Evolutionary conservation across 2,888 invertebrate genomes (phyloP), one percentile per base, ranked within the genome.

Genomic region (Falcaria lacertinaria): DNA sequence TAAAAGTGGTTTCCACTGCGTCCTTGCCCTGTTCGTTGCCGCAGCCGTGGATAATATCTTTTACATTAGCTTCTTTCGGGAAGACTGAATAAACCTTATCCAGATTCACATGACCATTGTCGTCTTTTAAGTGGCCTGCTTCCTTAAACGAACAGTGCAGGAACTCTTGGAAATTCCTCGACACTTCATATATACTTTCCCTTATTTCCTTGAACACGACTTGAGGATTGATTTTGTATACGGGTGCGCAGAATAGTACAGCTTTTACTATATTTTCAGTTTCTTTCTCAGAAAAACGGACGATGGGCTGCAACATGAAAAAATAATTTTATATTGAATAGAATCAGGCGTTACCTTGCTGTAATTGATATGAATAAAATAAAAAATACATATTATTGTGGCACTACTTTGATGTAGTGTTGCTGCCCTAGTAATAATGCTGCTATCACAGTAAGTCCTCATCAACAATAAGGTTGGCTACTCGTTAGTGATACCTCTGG

Each of bases 71-170:
- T 22, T 67, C 58, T 7, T 61, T 52, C 0, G 67, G 66, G 13
- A 80, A 50, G 14, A 74, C 54, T 0, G 57, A 47, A 32, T 64
- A 54, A 13, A 73, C 52, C 11, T 67, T 69, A 0, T 78, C 76
- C 1, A 67, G 69, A 3, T 78, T 69, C 17, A 83, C 48, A 35
- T 68, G 60, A 3, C 79, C 28, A 11, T 7, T 81, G 15, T 61
- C 52, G 2, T 48, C 37, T 13, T 62, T 52, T 4, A 52, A 48
- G 6, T 65, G 61, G n/a, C 69, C 69, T 11, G 74, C 44, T 38
- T 69, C 70, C 42, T 64, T 64, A 46, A 74, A 65, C 41, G 78
- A 58, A 52, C 88, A 87, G 28, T 73, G 63, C 2, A 75, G 42
- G 33, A 74, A 78, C n/a, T 75, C 69, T 50, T 73, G 76, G 3